These are phyloP conservation scores for Anodontia alba DNA, from an alignment of 2,888 invertebrate species.

Conservation along the genomic window DNA sequence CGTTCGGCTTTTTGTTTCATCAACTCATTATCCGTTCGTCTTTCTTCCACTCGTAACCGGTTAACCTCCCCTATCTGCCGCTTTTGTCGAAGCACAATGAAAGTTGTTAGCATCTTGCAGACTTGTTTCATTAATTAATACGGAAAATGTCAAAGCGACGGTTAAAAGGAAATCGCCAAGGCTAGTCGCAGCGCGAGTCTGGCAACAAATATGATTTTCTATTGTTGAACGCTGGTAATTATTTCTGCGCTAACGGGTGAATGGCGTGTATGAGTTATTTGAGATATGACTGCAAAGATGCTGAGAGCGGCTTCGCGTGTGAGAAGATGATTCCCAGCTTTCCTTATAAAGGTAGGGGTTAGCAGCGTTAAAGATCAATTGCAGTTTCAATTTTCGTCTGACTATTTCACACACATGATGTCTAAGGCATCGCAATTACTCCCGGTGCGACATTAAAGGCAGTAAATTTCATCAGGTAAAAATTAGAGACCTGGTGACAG, in stretches of 20 bases:
- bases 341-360: conserved; percentile 16
- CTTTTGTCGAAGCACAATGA: conserved; percentile 27
- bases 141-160: conserved; percentile 42
- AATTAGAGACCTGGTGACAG: conserved; percentile 13
- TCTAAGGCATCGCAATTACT: background rate
- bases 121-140: conserved; percentile 36
- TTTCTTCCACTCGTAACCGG: conserved; percentile 2
- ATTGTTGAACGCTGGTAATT: conserved; percentile 40
- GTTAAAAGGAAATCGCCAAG: conserved; percentile 41
- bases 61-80: conserved; percentile 11
- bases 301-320: conserved; percentile 31
- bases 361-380: conserved; percentile 23
- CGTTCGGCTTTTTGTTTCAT: background rate
- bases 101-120: conserved; percentile 36
- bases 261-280: conserved; percentile 49
- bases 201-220: conserved; percentile 31
- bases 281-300: conserved; percentile 25
- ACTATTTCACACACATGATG: conserved; percentile 5
- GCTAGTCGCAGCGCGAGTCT: conserved; percentile 30
- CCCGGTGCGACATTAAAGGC: background rate
- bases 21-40: background rate
- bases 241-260: conserved; percentile 47
- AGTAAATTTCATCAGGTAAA: conserved; percentile 15
- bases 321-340: conserved; percentile 6
- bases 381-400: conserved; percentile 7